Conservation (phyloP, 2,113 vertebrate genomes). For the Ptychochromis oligacanthus region DNA sequence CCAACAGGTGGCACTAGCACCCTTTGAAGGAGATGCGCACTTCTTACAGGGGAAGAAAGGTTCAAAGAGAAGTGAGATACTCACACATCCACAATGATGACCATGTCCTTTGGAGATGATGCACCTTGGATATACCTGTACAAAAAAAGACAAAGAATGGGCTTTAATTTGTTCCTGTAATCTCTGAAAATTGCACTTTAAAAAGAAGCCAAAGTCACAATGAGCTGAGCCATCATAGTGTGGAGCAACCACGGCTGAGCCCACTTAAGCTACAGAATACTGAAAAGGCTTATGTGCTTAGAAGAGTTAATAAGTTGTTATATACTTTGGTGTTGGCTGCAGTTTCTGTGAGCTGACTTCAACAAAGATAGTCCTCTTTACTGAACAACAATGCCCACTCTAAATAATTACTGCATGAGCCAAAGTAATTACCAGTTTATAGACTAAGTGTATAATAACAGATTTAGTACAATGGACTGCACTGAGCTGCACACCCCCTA, state of each 20-base stretch:
- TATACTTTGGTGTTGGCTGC: constrained; percentile 57
- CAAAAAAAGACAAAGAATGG: constrained; percentile 50
- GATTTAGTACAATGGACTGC: constrained; percentile 32
- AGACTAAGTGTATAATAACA: constrained; percentile 53
- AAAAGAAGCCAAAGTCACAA: constrained; percentile 50
- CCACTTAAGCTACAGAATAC: constrained; percentile 68
- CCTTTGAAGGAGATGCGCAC: constrained; percentile 46
- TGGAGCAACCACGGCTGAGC: constrained; percentile 54
- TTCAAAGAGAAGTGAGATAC: constrained; percentile 67
- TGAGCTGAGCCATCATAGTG: constrained; percentile 58
- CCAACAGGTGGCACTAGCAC: constrained; percentile 82
- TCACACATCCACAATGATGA: constrained; percentile 99
- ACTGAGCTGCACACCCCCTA: constrained; percentile 4
- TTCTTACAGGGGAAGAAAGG: neutral
- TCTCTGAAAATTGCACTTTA: constrained; percentile 45
- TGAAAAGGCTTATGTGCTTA: constrained; percentile 75
- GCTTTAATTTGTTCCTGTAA: constrained; percentile 58
- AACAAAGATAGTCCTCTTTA: constrained; percentile 44
- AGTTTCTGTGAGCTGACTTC: constrained; percentile 49
- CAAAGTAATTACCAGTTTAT: constrained; percentile 64
- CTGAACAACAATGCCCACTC: constrained; percentile 56
- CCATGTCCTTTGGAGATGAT: constrained; percentile 98
- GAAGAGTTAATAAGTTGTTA: constrained; percentile 74
- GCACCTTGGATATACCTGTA: constrained; percentile 98
- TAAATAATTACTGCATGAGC: constrained; percentile 63